A percentile compares a stretch with the other conserved stretches of the same genome.
phyloP scores from a whole-genome alignment of 2,888 invertebrate genomes.

The Drosophila nigricruria region DNA sequence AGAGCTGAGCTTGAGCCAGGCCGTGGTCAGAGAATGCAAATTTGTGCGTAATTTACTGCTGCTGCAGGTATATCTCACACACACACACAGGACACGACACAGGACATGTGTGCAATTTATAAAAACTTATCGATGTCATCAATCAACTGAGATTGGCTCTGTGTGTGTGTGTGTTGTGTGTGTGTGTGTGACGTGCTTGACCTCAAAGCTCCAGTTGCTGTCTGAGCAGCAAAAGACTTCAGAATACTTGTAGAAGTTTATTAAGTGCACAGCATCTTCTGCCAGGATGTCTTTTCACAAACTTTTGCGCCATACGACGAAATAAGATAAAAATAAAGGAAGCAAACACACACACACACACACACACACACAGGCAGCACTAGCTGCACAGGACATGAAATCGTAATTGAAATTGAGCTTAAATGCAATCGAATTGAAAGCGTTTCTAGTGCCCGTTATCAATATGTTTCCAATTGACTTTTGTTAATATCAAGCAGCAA shows the following conservation, averaged over 20 bases:
- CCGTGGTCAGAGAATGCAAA: constrained; percentile 34
- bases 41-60: constrained; percentile 44
- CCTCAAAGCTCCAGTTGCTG: constrained; percentile 34
- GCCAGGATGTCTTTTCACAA: constrained; percentile 43
- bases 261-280: constrained; percentile 55
- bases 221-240: constrained; percentile 25
- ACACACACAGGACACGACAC: constrained; percentile 24
- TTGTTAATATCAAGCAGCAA: constrained; percentile 30
- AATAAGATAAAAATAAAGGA: background rate
- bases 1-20: constrained; percentile 5
- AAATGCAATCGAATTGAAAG: constrained; percentile 18
- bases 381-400: constrained; percentile 12
- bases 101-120: constrained; percentile 72
- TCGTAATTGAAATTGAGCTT: constrained; percentile 46
- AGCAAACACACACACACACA: background rate
- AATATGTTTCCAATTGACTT: constrained; percentile 48
- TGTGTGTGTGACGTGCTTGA: constrained; percentile 11
- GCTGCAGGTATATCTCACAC: constrained; percentile 31
- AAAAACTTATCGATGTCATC: constrained; percentile 84
- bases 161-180: constrained; percentile 5
- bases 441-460: constrained; percentile 40
- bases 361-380: background rate
- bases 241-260: constrained; percentile 66
- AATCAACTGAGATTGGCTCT: constrained; percentile 66
- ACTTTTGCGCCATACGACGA: constrained; percentile 24